Evolutionary conservation across 2,113 vertebrate species (phyloP), one percentile per base, ranked within the genome.

Genomic region (Seriola rivoliana): DNA sequence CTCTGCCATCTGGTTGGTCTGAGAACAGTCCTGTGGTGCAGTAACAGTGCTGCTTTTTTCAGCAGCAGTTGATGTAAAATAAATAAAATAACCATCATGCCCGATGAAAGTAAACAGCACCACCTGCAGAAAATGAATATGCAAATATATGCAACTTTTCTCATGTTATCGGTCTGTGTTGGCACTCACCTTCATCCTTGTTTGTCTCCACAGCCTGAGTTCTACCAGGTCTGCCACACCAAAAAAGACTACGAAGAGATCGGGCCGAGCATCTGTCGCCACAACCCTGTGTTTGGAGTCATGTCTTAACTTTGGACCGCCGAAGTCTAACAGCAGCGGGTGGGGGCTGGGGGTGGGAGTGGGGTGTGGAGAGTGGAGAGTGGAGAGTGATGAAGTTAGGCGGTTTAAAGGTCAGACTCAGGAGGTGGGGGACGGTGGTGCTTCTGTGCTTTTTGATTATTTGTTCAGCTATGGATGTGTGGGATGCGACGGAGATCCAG

Each of bases 161-260:
- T 54, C 21, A 54, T 54, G 50, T 52, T 29, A 4, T 25, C 6
- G 4, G 2, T 6, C 10, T 25, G 4, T 58, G 34, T 25, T 23
- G 3, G n/a, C 4, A 23, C 3, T 57, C 21, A 57, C 68, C 34
- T 5, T 40, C 9, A 12, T 23, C 5, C 50, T 3, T 32, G 10
- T 46, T 54, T 57, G 23, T 21, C n/a, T 69, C 92, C 89, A 14
- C 95, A 99, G 98, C 98, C 98, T 50, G 98, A 99, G 94, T 99
- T 99, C 94, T 99, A 99, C 96, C 98, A 99, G 96, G 98, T 99
- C 77, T 99, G 98, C 95, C 98, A 99, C 96, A 99, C 98, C 96
- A 99, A 99, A 95, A 99, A 99, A 92, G 98, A 99, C 94, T 99
- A 99, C 89, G 98, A 99, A 91, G 98, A 99, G 95, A 98, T 98